Percentiles rank a stretch among this genome's conserved stretches.
These are phyloP conservation scores for Drosophila nannoptera DNA, from an alignment of 1,140 invertebrate genomes.

Conservation along the genomic window DNA sequence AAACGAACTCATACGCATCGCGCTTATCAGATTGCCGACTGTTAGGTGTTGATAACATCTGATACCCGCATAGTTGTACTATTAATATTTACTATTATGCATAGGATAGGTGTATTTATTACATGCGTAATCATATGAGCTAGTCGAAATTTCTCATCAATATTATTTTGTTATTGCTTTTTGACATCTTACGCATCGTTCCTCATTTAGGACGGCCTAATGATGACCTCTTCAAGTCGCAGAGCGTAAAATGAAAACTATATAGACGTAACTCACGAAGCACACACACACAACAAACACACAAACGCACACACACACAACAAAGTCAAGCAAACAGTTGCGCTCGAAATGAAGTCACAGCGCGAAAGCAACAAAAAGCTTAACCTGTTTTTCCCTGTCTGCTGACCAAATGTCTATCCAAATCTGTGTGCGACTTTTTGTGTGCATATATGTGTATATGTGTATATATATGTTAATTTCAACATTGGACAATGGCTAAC, in stretches of 20 bases:
- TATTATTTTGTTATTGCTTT: slow-evolving; percentile 9
- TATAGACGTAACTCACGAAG: slow-evolving; percentile 39
- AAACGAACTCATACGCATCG: slow-evolving; percentile 1
- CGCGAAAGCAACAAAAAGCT: slow-evolving; percentile 62
- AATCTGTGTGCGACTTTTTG: slow-evolving; percentile 8
- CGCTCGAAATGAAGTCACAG: slow-evolving; percentile 69
- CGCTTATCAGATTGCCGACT: slow-evolving; percentile 26
- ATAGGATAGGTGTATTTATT: neutral
- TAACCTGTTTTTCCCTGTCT: slow-evolving; percentile 65
- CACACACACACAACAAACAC: slow-evolving; percentile 17
- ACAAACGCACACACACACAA: slow-evolving; percentile 22
- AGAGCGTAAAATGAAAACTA: slow-evolving; percentile 71
- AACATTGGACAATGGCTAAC: slow-evolving; percentile 53
- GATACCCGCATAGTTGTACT: slow-evolving; percentile 38
- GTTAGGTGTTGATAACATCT: slow-evolving; percentile 25
- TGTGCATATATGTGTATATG: slow-evolving; percentile 15
- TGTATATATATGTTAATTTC: slow-evolving; percentile 67
- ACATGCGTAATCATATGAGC: slow-evolving; percentile 20
- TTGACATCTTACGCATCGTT: slow-evolving; percentile 54
- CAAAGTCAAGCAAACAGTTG: slow-evolving; percentile 28
- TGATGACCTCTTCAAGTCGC: slow-evolving; percentile 58
- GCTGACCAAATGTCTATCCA: slow-evolving; percentile 27
- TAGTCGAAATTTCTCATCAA: slow-evolving; percentile 42
- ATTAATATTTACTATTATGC: slow-evolving; percentile 15
- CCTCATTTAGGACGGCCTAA: slow-evolving; percentile 52